phyloP scores from a whole-genome alignment of 2,797 vertebrate species.

The Propithecus perrieri region DNA sequence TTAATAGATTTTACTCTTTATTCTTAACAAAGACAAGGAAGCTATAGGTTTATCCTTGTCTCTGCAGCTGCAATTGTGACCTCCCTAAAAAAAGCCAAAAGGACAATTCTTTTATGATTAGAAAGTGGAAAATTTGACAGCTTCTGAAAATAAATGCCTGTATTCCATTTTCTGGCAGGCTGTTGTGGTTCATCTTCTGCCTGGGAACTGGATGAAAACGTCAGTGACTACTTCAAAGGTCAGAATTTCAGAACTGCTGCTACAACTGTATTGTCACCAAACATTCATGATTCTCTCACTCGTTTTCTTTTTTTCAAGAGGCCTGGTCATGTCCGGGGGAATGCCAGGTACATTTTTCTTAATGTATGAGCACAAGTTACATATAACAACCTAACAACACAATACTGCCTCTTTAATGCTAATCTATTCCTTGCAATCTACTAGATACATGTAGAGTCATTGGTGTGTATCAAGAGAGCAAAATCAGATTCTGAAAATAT shows the following conservation, averaged over 20 bases:
- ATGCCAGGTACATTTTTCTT: slow-evolving; percentile 91
- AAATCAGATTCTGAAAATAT: slow-evolving; percentile 94
- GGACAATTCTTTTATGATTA: slow-evolving; percentile 38
- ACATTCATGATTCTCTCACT: slow-evolving; percentile 84
- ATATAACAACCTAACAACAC: slow-evolving; percentile 92
- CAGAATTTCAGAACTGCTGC: slow-evolving; percentile 83
- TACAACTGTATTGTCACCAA: slow-evolving; percentile 83
- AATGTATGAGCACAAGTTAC: slow-evolving; percentile 92
- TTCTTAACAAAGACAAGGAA: slow-evolving; percentile 10
- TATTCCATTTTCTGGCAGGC: slow-evolving; percentile 72
- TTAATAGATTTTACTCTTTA: not conserved
- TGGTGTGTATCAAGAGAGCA: slow-evolving; percentile 92
- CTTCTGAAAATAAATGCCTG: slow-evolving; percentile 75
- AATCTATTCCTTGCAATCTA: slow-evolving; percentile 97
- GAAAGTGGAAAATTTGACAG: slow-evolving; percentile 69
- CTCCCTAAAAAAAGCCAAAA: slow-evolving; percentile 61
- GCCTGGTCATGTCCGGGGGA: slow-evolving; percentile 88
- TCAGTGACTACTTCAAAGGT: slow-evolving; percentile 85
- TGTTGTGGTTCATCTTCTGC: slow-evolving; percentile 67
- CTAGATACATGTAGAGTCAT: slow-evolving; percentile 92
- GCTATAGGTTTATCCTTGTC: not conserved
- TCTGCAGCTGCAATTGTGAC: not conserved
- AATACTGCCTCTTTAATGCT: slow-evolving; percentile 95
- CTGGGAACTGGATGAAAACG: slow-evolving; percentile 81
- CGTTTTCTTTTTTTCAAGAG: slow-evolving; percentile 84